Conservation (phyloP, 2,797 vertebrate species). For the Alosa sapidissima region DNA sequence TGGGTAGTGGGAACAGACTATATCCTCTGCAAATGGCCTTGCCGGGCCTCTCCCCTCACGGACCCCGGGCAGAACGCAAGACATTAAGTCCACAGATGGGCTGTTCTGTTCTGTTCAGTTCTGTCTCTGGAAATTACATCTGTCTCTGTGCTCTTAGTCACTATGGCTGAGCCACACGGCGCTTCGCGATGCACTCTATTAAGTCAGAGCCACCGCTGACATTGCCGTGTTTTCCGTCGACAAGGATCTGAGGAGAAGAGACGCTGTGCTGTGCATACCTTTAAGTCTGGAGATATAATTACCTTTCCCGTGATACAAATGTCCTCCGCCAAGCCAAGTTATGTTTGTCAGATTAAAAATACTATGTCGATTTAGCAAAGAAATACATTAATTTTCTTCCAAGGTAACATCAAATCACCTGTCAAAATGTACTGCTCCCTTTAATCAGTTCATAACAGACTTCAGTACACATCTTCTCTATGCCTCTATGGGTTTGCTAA, state of each 20-base stretch:
- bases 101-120: slow-evolving; percentile 13
- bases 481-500: not conserved
- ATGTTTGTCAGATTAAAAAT: slow-evolving; percentile 4
- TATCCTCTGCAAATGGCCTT: not conserved
- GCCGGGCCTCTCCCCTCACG: slow-evolving; percentile 30
- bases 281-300: slow-evolving; percentile 3
- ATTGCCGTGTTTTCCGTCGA: slow-evolving; percentile 32
- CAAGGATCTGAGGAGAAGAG: not conserved
- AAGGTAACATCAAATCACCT: not conserved
- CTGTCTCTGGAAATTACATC: slow-evolving; percentile 49
- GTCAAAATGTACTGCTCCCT: not conserved
- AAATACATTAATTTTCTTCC: not conserved
- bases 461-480: not conserved
- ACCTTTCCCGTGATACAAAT: not conserved
- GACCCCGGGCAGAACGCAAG: slow-evolving; percentile 36
- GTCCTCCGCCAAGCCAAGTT: not conserved
- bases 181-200: slow-evolving; percentile 48
- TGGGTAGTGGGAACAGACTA: not conserved
- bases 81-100: slow-evolving; percentile 43
- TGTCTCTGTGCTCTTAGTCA: slow-evolving; percentile 40
- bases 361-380: not conserved
- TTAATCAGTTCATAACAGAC: not conserved
- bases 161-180: slow-evolving; percentile 38
- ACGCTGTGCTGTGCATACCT: slow-evolving; percentile 4
- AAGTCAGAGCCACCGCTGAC: slow-evolving; percentile 36